A percentile compares a stretch with the other conserved stretches of the same genome.
Evolutionary conservation across 2,888 invertebrate genomes (phyloP).

Genomic region (Stegophylla sp.): DNA sequence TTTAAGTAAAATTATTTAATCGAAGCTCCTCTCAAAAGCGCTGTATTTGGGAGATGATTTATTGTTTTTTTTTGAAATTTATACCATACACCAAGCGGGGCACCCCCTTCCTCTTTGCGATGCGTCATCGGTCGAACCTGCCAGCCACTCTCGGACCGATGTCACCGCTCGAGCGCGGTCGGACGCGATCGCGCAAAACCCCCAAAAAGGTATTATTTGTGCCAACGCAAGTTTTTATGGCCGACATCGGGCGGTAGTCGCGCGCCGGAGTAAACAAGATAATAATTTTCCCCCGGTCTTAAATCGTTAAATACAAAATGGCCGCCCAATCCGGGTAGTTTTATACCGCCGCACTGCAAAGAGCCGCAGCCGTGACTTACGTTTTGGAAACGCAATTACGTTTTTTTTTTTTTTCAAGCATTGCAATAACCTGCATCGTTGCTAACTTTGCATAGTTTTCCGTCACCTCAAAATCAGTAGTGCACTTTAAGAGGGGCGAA

Average conservation of each 20-base stretch:
- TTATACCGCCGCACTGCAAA: slow-evolving; percentile 4
- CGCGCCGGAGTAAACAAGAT: slow-evolving; percentile 21
- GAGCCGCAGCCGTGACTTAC: background rate
- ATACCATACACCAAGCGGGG: too few relatives aligned
- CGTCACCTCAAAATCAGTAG: too few relatives aligned
- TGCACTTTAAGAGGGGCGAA: too few relatives aligned
- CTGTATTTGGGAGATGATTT: too few relatives aligned
- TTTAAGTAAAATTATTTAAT: too few relatives aligned
- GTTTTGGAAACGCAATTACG: slow-evolving; percentile 33
- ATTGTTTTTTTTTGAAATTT: too few relatives aligned
- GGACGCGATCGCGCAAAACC: slow-evolving; percentile 26
- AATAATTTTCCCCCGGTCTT: slow-evolving; percentile 27
- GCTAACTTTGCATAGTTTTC: background rate
- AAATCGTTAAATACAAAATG: slow-evolving; percentile 39
- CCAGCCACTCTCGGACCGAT: too few relatives aligned
- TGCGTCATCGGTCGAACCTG: too few relatives aligned
- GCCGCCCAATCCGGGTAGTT: slow-evolving; percentile 28
- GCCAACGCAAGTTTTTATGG: slow-evolving; percentile 28
- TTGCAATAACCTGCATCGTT: slow-evolving; percentile 14
- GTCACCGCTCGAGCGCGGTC: slow-evolving; percentile 10
- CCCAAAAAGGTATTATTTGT: slow-evolving; percentile 9
- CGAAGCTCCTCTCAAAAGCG: too few relatives aligned
- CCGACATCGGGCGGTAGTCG: background rate
- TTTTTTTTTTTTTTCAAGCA: slow-evolving; percentile 9
- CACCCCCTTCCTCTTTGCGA: too few relatives aligned